phyloP scores from a whole-genome alignment of 2,888 invertebrate species.

The Strigamia transsilvanica region DNA sequence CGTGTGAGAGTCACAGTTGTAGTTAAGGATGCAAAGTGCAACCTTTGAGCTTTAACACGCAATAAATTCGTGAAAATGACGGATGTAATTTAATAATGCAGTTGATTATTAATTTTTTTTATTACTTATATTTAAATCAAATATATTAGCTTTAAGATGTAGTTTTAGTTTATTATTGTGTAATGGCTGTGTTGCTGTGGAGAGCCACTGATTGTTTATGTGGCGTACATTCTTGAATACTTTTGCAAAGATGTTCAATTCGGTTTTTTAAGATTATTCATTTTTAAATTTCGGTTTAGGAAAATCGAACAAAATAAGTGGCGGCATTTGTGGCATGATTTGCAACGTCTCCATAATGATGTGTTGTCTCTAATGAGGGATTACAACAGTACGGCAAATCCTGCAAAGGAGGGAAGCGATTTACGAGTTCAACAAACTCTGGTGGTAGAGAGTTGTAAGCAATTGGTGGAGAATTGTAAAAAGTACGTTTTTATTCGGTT shows the following conservation, averaged over 20 bases:
- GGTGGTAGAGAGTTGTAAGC: not conserved
- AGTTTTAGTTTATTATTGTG: too few relatives aligned
- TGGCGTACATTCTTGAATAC: too few relatives aligned
- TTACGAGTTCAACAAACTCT: not conserved
- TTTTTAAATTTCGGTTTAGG: not conserved
- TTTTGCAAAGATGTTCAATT: too few relatives aligned
- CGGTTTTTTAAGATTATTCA: too few relatives aligned
- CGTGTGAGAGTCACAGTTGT: not conserved
- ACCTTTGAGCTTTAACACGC: not conserved
- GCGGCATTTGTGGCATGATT: slow-evolving; percentile 3
- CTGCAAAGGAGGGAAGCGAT: not conserved
- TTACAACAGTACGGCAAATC: not conserved
- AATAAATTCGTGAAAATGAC: not conserved
- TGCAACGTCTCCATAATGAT: not conserved
- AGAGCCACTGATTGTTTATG: too few relatives aligned
- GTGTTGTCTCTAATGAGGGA: not conserved
- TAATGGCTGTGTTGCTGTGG: too few relatives aligned
- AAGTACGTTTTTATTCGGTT: slow-evolving; percentile 13
- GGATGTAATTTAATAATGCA: not conserved
- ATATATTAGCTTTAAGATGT: too few relatives aligned
- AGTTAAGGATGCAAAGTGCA: slow-evolving; percentile 1
- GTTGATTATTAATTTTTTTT: too few relatives aligned
- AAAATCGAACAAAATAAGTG: slow-evolving; percentile 14
- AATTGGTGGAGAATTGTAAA: not conserved
- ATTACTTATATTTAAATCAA: too few relatives aligned